These are phyloP conservation scores for Cyclophora punctaria DNA, from an alignment of 2,888 invertebrate genomes.

Conservation along the genomic window DNA sequence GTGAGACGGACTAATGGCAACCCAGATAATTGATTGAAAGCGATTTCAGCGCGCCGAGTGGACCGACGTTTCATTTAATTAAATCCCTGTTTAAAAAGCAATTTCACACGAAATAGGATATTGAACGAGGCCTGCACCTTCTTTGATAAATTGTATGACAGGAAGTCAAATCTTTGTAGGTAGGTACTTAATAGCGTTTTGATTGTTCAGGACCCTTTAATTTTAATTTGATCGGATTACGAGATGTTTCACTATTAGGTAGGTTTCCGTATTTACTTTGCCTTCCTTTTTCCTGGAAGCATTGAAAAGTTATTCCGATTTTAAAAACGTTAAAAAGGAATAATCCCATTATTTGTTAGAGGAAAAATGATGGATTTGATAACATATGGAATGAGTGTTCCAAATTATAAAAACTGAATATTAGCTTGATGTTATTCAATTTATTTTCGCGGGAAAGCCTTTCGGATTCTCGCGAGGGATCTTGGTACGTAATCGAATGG, in stretches of 20 bases:
- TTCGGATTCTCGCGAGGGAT: conserved; percentile 43
- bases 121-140: neutral
- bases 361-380: too few species aligned
- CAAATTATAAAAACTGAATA: too few species aligned
- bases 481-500: conserved; percentile 64
- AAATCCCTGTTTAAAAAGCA: conserved; percentile 26
- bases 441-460: conserved; percentile 22
- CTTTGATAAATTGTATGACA: too few species aligned
- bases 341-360: too few species aligned
- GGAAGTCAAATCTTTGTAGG: neutral
- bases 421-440: too few species aligned
- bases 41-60: conserved; percentile 18
- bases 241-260: too few species aligned
- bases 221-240: neutral
- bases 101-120: conserved; percentile 13
- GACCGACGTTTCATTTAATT: conserved; percentile 25
- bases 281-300: too few species aligned
- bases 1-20: conserved; percentile 21
- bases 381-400: too few species aligned
- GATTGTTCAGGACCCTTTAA: neutral
- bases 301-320: too few species aligned
- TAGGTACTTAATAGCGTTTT: conserved; percentile 1
- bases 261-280: too few species aligned
- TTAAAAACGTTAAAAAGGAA: too few species aligned
- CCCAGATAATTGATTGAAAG: conserved; percentile 27